Evolutionary conservation across 2,888 invertebrate species (phyloP).

Genomic region (Sympetrum striolatum): DNA sequence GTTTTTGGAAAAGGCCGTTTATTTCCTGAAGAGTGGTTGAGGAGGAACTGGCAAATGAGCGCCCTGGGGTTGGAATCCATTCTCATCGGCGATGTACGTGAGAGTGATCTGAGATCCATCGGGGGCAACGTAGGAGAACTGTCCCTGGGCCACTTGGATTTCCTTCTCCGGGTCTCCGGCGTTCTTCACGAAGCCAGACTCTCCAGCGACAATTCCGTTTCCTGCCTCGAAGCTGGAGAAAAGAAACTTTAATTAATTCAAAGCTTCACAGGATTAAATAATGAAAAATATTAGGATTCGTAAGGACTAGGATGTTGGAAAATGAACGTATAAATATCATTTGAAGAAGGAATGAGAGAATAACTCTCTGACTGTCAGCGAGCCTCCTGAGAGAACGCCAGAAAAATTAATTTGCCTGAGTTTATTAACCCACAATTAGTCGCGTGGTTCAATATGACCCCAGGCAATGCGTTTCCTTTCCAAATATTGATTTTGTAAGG

Average conservation of each 20-base stretch:
- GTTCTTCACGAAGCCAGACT: conserved; percentile 40
- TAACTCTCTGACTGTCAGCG: too few species aligned
- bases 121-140: conserved; percentile 72
- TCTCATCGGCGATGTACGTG: conserved; percentile 78
- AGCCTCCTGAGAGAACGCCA: too few species aligned
- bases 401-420: too few species aligned
- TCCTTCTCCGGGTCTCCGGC: conserved; percentile 46
- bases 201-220: conserved; percentile 55
- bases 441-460: too few species aligned
- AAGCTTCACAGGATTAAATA: not conserved
- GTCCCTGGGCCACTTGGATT: conserved; percentile 63
- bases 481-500: too few species aligned
- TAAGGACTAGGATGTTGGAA: too few species aligned
- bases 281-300: too few species aligned
- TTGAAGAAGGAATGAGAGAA: too few species aligned
- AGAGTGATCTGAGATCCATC: conserved; percentile 70
- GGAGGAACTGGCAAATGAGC: conserved; percentile 81
- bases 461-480: too few species aligned
- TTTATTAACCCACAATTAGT: too few species aligned
- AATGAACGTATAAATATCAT: too few species aligned
- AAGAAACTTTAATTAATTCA: not conserved
- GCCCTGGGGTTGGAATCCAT: conserved; percentile 78
- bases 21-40: conserved; percentile 56
- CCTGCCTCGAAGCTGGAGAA: conserved; percentile 56
- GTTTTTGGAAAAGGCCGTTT: too few species aligned